Conservation (phyloP, 2,113 vertebrate species). For the Halichoeres trimaculatus region DNA sequence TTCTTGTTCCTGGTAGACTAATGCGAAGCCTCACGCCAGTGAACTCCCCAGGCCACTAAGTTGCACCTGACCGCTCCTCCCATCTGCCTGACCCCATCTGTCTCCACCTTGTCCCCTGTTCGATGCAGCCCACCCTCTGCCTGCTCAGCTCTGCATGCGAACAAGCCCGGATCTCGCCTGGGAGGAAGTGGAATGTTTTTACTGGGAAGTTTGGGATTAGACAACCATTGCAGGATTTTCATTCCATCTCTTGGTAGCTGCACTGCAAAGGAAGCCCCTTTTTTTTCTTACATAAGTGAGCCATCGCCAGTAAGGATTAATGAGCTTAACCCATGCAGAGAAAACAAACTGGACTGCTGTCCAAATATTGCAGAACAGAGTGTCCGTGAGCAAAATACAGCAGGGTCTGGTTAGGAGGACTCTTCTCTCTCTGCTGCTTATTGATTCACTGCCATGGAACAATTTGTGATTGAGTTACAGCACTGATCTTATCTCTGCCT, state of each 20-base stretch:
- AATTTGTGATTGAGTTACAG: constrained; percentile 25
- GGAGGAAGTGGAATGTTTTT: constrained; percentile 80
- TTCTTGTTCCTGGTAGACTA: constrained; percentile 12
- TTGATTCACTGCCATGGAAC: constrained; percentile 21
- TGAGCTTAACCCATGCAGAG: constrained; percentile 56
- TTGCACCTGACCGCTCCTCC: constrained; percentile 61
- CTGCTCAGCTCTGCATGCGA: constrained; percentile 52
- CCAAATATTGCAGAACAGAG: constrained; percentile 45
- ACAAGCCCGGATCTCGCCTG: constrained; percentile 61
- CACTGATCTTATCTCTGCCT: constrained; percentile 13
- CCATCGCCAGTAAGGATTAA: constrained; percentile 66
- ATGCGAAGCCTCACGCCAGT: constrained; percentile 24
- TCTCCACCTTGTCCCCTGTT: constrained; percentile 50
- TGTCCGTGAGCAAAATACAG: constrained; percentile 40
- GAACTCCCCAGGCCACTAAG: constrained; percentile 48
- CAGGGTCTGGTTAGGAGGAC: constrained; percentile 17
- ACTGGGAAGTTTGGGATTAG: constrained; percentile 76
- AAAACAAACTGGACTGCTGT: constrained; percentile 37
- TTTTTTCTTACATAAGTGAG: constrained; percentile 61
- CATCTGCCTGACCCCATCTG: constrained; percentile 53
- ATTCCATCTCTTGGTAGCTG: constrained; percentile 70
- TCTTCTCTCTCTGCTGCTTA: constrained; percentile 6
- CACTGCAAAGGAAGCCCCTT: constrained; percentile 58
- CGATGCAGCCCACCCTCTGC: constrained; percentile 56
- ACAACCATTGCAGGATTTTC: constrained; percentile 71